phyloP scores from a whole-genome alignment of 2,888 invertebrate species.

The Sisyra terminalis region DNA sequence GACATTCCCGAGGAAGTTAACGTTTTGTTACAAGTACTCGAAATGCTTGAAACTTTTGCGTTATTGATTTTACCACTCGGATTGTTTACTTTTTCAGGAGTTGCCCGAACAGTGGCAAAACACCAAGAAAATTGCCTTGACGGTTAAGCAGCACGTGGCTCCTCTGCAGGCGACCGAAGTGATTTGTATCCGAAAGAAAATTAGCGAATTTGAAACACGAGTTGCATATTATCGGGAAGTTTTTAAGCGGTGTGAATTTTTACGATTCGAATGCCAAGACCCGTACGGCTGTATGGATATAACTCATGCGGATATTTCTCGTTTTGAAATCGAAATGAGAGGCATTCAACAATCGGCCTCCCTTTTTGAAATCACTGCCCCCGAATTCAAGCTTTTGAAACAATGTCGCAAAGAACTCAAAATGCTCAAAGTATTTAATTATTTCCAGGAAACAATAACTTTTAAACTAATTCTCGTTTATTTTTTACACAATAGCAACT shows the following conservation, averaged over 20 bases:
- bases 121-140: slow-evolving; percentile 80
- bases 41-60: background rate
- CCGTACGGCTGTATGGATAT: slow-evolving; percentile 64
- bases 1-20: slow-evolving; percentile 95
- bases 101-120: slow-evolving; percentile 92
- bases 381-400: slow-evolving; percentile 83
- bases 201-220: slow-evolving; percentile 67
- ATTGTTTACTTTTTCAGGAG: slow-evolving; percentile 39
- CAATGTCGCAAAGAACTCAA: slow-evolving; percentile 82
- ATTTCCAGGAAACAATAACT: background rate
- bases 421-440: slow-evolving; percentile 54
- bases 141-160: slow-evolving; percentile 87
- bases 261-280: slow-evolving; percentile 53
- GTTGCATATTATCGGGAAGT: slow-evolving; percentile 76
- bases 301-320: slow-evolving; percentile 59
- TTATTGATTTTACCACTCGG: slow-evolving; percentile 2
- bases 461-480: too few relatives aligned
- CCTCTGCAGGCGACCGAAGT: slow-evolving; percentile 92
- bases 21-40: slow-evolving; percentile 54
- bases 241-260: slow-evolving; percentile 64
- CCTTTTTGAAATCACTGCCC: slow-evolving; percentile 86
- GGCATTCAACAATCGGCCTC: slow-evolving; percentile 79
- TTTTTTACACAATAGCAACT: slow-evolving; percentile 45
- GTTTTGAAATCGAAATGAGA: slow-evolving; percentile 72
- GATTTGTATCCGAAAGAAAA: slow-evolving; percentile 72